These are phyloP conservation scores for Adoxophyes honmai DNA, from an alignment of 1,140 invertebrate species.

Conservation along the genomic window DNA sequence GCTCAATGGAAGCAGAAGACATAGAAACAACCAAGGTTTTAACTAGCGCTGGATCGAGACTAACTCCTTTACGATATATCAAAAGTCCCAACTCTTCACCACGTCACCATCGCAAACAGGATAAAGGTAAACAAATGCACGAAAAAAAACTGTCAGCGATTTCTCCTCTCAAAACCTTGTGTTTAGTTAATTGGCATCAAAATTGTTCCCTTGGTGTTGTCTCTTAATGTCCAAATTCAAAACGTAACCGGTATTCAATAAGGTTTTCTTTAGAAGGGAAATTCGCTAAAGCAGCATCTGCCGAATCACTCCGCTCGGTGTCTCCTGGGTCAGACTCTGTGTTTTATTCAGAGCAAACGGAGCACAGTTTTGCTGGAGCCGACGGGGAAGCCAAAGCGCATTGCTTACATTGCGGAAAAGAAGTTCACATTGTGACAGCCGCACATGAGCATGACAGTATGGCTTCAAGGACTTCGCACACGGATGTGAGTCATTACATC, in stretches of 20 bases:
- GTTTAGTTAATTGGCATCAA: not conserved
- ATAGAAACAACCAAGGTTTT: conserved; percentile 63
- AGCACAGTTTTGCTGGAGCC: conserved; percentile 52
- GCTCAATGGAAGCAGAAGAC: conserved; percentile 76
- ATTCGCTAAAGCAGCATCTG: conserved; percentile 88
- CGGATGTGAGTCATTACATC: conserved; percentile 54
- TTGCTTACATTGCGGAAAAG: conserved; percentile 89
- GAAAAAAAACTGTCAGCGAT: not conserved
- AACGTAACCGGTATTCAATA: conserved; percentile 15
- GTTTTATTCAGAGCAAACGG: conserved; percentile 89
- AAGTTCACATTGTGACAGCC: conserved; percentile 80
- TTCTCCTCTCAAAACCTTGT: not conserved
- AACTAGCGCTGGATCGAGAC: conserved; percentile 49
- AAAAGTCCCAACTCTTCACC: conserved; percentile 60
- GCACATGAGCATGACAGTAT: conserved; percentile 67
- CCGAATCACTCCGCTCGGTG: conserved; percentile 89
- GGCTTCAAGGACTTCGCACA: conserved; percentile 70
- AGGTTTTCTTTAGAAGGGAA: conserved; percentile 52
- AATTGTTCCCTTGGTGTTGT: not conserved
- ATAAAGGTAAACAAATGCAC: conserved; percentile 39
- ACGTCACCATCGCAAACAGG: conserved; percentile 54
- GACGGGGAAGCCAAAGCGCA: conserved; percentile 76
- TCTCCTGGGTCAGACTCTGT: conserved; percentile 93
- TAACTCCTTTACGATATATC: conserved; percentile 62
- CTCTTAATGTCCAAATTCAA: conserved; percentile 14